phyloP scores from a whole-genome alignment of 2,888 invertebrate genomes.

The Lithosia quadra region DNA sequence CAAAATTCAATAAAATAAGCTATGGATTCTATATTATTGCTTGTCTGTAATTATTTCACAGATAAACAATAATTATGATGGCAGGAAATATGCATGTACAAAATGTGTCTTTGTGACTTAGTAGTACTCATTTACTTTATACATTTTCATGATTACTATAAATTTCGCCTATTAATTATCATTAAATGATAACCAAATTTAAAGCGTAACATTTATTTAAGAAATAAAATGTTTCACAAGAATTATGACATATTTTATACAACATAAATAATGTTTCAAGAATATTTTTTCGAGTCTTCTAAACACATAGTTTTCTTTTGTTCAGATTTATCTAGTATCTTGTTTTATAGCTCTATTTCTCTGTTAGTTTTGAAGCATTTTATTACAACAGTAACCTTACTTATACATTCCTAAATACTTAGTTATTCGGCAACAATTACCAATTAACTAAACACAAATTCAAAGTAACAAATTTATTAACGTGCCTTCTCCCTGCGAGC shows the following conservation, averaged over 20 bases:
- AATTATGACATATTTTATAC: not conserved
- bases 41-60: conserved; percentile 36
- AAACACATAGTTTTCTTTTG: not conserved
- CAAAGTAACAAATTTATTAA: no score
- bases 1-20: conserved; percentile 23
- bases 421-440: not conserved
- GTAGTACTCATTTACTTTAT: not conserved
- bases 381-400: not conserved
- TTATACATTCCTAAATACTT: not conserved
- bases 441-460: no score
- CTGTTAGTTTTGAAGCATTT: not conserved
- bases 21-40: conserved; percentile 43
- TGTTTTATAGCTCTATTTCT: not conserved
- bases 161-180: not conserved
- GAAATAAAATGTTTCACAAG: not conserved
- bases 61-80: conserved; percentile 25
- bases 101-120: conserved; percentile 22
- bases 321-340: not conserved
- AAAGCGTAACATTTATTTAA: not conserved
- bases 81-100: conserved; percentile 34
- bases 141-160: not conserved
- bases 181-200: not conserved
- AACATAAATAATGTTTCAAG: not conserved
- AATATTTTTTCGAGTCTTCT: not conserved
- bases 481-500: no score